A percentile compares a stretch with the other conserved stretches of the same genome.
phyloP scores from a whole-genome alignment of 2,113 vertebrate species.

The Anser cygnoides region DNA sequence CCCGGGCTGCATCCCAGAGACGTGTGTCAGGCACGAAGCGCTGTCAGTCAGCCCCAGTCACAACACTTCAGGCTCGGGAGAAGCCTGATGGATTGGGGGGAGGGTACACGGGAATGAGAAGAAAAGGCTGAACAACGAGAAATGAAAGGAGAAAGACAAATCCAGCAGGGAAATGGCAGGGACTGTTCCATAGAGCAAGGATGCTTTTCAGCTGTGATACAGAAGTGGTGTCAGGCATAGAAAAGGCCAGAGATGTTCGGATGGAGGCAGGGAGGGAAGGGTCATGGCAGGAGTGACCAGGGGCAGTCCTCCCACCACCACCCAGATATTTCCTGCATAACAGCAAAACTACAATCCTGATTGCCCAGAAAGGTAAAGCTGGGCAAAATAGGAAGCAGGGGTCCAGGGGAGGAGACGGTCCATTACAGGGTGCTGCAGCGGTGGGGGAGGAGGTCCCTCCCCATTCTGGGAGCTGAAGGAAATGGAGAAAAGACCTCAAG shows the following conservation, averaged over 20 bases:
- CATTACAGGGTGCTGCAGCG: not conserved
- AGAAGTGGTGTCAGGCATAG: not conserved
- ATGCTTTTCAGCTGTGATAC: conserved; percentile 4
- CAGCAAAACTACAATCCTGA: not conserved
- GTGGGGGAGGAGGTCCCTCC: not conserved
- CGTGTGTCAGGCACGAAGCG: conserved; percentile 49
- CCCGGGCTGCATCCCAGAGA: conserved; percentile 61
- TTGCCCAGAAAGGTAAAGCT: not conserved
- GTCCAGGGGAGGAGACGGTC: not conserved
- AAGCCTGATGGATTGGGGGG: conserved; percentile 39
- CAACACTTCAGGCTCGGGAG: conserved; percentile 67
- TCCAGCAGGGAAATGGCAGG: not conserved
- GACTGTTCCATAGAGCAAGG: not conserved
- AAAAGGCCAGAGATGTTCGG: conserved; percentile 15
- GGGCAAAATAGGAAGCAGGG: not conserved
- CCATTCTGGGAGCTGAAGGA: not conserved
- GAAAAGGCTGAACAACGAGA: conserved; percentile 8
- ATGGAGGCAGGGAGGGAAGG: not conserved
- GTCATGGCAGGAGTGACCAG: not conserved
- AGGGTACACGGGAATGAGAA: not conserved
- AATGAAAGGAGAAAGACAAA: conserved; percentile 40
- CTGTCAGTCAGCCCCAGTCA: conserved; percentile 75
- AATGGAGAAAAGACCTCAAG: not conserved
- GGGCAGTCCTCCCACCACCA: not conserved
- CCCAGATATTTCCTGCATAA: not conserved